Evolutionary conservation across 2,797 vertebrate species (phyloP).

Genomic region (Bovichtus variegatus): DNA sequence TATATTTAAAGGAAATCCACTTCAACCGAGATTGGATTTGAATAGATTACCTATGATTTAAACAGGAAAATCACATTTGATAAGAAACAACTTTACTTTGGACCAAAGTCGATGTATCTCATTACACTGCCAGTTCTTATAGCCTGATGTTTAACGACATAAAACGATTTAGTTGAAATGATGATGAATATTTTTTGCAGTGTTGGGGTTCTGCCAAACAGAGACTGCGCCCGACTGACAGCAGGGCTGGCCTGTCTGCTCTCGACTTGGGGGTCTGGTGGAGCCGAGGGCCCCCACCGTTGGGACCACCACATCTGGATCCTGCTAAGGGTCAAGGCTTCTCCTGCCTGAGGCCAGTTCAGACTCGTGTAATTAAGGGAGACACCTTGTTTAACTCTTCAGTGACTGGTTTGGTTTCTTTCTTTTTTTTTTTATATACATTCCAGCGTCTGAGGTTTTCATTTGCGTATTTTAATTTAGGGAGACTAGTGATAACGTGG

Average conservation of each 20-base stretch:
- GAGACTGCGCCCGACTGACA: slow-evolving; percentile 80
- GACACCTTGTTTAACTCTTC: slow-evolving; percentile 97
- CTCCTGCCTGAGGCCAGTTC: slow-evolving; percentile 96
- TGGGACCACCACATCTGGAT: slow-evolving; percentile 98
- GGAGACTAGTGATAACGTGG: slow-evolving; percentile 15
- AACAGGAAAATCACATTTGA: slow-evolving; percentile 2
- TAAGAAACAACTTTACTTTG: neutral
- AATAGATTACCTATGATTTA: neutral
- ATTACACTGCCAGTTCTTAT: neutral
- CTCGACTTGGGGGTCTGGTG: slow-evolving; percentile 83
- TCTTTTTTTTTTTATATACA: slow-evolving; percentile 57
- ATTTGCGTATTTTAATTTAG: slow-evolving; percentile 12
- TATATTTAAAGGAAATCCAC: neutral
- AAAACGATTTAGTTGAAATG: neutral
- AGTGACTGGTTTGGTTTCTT: slow-evolving; percentile 76
- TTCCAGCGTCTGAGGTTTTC: slow-evolving; percentile 55
- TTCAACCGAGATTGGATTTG: neutral
- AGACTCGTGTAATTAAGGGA: slow-evolving; percentile 95
- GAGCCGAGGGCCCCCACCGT: slow-evolving; percentile 86
- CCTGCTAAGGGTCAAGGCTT: slow-evolving; percentile 99
- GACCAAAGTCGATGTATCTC: neutral
- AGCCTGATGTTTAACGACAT: neutral
- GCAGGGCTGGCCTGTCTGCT: slow-evolving; percentile 86
- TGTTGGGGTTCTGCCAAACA: slow-evolving; percentile 74
- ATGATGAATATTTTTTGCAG: slow-evolving; percentile 36